phyloP scores from a whole-genome alignment of 2,797 vertebrate species.

The Crocidura indochinensis region DNA sequence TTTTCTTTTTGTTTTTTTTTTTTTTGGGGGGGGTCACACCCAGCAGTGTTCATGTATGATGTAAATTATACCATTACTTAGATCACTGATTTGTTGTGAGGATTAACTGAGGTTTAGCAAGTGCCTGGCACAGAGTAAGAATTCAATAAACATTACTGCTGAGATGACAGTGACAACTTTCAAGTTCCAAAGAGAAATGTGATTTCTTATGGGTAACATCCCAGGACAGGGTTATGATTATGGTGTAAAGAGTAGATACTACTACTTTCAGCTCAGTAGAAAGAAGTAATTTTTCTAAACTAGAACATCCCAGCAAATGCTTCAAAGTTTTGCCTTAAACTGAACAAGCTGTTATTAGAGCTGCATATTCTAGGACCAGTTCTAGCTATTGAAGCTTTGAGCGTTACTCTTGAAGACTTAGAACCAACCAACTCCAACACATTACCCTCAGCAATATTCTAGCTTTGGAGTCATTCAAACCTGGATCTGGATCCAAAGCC shows the following conservation, averaged over 20 bases:
- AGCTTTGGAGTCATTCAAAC: constrained; percentile 1
- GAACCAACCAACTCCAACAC: not conserved
- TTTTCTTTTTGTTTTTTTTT: too few species aligned
- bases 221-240: constrained; percentile 16
- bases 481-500: not conserved
- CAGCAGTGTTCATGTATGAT: too few species aligned
- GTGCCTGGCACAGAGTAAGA: constrained; percentile 20
- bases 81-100: not conserved
- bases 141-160: not conserved
- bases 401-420: constrained; percentile 19
- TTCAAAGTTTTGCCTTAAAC: constrained; percentile 7
- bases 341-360: not conserved
- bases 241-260: constrained; percentile 26
- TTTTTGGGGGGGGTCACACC: too few species aligned
- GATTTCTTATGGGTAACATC: constrained; percentile 26
- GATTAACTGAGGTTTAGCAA: constrained; percentile 40
- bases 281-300: constrained; percentile 21
- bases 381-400: constrained; percentile 31
- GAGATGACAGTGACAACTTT: not conserved
- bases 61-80: not conserved
- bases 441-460: not conserved
- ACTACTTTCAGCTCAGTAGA: not conserved
- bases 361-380: constrained; percentile 27
- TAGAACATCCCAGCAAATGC: constrained; percentile 16
- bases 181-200: constrained; percentile 53